Evolutionary conservation across 2,797 vertebrate species (phyloP).

Genomic region (Toxotes lorentzi): DNA sequence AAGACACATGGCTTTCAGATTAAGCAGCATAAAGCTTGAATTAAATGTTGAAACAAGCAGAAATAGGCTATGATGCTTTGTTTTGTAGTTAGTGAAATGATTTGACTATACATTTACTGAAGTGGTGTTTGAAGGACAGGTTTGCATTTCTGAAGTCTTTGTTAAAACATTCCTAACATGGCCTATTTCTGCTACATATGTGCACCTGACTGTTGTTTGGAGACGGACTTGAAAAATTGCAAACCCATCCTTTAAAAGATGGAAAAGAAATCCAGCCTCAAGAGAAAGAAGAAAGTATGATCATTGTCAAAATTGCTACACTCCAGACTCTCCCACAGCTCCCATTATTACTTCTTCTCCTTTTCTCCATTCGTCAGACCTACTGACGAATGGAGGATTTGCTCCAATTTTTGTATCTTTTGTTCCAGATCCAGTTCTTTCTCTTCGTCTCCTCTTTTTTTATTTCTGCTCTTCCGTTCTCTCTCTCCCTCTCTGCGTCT

Average conservation of each 20-base stretch:
- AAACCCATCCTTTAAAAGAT: neutral
- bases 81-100: too few species aligned
- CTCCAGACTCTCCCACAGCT: constrained; percentile 18
- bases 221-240: neutral
- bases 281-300: neutral
- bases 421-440: constrained; percentile 1
- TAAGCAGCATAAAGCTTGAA: neutral
- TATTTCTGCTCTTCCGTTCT: constrained; percentile 32
- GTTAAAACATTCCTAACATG: too few species aligned
- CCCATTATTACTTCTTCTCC: neutral
- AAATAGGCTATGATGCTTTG: neutral
- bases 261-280: too few species aligned
- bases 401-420: constrained; percentile 15
- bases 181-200: too few species aligned
- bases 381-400: too few species aligned
- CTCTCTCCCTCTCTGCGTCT: constrained; percentile 5
- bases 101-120: too few species aligned
- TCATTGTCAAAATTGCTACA: neutral
- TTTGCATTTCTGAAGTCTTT: too few species aligned
- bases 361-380: constrained; percentile 17
- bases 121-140: too few species aligned
- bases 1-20: neutral
- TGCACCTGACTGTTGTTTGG: neutral
- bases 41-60: neutral
- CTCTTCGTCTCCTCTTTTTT: constrained; percentile 14